phyloP scores from a whole-genome alignment of 2,888 invertebrate species.

The Drosophila robusta region DNA sequence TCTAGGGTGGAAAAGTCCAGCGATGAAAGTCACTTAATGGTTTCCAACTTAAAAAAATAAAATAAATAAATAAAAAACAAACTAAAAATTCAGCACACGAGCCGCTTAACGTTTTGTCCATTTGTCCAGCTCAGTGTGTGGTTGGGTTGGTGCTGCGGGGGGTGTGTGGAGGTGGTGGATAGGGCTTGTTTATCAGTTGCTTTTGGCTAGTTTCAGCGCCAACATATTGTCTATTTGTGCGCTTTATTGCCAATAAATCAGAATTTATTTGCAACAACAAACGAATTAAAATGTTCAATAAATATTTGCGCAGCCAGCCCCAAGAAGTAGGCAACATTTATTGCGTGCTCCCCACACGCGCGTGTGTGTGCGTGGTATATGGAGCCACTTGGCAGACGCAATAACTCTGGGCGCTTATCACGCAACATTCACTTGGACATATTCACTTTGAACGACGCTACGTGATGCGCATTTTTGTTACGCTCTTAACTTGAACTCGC shows the following conservation, averaged over 20 bases:
- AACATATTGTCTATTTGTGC: conserved; percentile 76
- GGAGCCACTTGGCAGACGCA: conserved; percentile 63
- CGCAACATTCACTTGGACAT: conserved; percentile 72
- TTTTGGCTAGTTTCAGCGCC: conserved; percentile 51
- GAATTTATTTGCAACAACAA: conserved; percentile 85
- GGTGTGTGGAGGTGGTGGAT: not conserved
- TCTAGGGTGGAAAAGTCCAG: not conserved
- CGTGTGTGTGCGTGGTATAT: conserved; percentile 22
- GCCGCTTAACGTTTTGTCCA: conserved; percentile 50
- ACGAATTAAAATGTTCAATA: conserved; percentile 85
- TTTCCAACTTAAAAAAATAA: conserved; percentile 8
- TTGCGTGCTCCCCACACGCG: too few relatives aligned
- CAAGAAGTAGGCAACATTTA: conserved; percentile 63
- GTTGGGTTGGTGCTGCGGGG: not conserved
- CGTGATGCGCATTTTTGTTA: conserved; percentile 85
- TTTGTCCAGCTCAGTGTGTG: conserved; percentile 43
- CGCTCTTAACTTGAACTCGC: conserved; percentile 64
- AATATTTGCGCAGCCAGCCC: conserved; percentile 81
- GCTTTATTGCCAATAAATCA: conserved; percentile 85
- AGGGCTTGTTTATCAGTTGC: conserved; percentile 43
- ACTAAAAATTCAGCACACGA: conserved; percentile 71
- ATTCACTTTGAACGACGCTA: conserved; percentile 84
- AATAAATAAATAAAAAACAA: conserved; percentile 9
- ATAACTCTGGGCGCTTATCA: conserved; percentile 69
- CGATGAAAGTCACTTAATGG: conserved; percentile 22